A percentile compares a stretch with the other conserved stretches of the same genome.
Conservation (phyloP, 1,140 invertebrate genomes). For the Panagrolaimus sp. region DNA sequence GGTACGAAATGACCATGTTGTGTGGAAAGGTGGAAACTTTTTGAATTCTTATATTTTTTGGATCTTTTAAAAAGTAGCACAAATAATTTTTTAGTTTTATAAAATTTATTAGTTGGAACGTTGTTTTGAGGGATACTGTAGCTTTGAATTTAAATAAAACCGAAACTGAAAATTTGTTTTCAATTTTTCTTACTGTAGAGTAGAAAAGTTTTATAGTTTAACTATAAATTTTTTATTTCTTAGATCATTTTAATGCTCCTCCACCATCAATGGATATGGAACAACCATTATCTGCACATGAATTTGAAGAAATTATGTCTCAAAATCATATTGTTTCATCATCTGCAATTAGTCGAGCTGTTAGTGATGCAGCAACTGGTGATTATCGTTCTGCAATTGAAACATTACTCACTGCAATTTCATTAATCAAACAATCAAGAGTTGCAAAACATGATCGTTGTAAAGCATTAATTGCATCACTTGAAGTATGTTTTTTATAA, state of each 20-base stretch:
- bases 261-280: conserved; percentile 9
- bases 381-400: conserved; percentile 96
- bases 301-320: conserved; percentile 97
- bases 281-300: conserved; percentile 66
- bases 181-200: conserved; percentile 29
- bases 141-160: no score
- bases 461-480: conserved; percentile 80
- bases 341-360: conserved; percentile 82
- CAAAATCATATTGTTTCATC: conserved; percentile 83
- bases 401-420: conserved; percentile 94
- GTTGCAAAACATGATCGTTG: conserved; percentile 93
- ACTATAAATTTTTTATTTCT: conserved; percentile 28
- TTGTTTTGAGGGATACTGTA: no score
- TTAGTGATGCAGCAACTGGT: conserved; percentile 86
- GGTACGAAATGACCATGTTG: no score
- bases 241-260: conserved; percentile 24
- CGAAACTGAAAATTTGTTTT: no score
- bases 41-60: no score
- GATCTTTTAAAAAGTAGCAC: no score
- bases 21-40: no score
- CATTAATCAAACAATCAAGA: conserved; percentile 95
- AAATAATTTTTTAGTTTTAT: no score
- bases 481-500: conserved; percentile 36
- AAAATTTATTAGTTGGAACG: no score
- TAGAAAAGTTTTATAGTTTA: neutral